A percentile compares a stretch with the other conserved stretches of the same genome.
Conservation (phyloP, 23 tunicate genomes). For the Clavelina lepadiformis region DNA sequence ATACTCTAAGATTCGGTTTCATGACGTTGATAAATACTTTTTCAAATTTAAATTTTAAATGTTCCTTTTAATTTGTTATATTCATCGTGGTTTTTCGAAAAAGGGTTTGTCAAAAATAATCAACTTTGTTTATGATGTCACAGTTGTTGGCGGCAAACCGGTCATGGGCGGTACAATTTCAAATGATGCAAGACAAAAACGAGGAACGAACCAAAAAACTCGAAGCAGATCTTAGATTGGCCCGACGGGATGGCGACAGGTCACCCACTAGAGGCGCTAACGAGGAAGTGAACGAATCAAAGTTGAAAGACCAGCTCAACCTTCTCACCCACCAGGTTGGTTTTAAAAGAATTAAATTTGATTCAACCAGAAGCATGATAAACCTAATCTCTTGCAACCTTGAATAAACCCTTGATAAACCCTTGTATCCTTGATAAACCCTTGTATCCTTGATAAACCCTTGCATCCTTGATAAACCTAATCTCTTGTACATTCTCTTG, state of each 20-base stretch:
- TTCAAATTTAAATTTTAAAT: neutral
- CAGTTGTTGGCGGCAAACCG: constrained; percentile 65
- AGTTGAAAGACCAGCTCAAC: constrained; percentile 33
- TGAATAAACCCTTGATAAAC: too few relatives aligned
- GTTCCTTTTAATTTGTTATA: neutral
- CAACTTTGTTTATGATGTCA: neutral
- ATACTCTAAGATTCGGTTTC: too few relatives aligned
- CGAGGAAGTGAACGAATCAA: neutral
- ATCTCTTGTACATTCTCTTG: too few relatives aligned
- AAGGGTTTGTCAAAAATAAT: too few relatives aligned
- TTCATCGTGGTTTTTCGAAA: too few relatives aligned
- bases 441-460: too few relatives aligned
- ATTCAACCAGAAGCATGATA: too few relatives aligned
- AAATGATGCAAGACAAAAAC: constrained; percentile 31
- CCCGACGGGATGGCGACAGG: neutral
- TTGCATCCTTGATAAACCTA: too few relatives aligned
- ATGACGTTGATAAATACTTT: too few relatives aligned
- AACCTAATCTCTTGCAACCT: too few relatives aligned
- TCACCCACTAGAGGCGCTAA: neutral
- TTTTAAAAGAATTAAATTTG: neutral
- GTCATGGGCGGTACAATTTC: constrained; percentile 56
- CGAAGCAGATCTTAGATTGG: constrained; percentile 1
- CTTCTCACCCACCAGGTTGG: constrained; percentile 48
- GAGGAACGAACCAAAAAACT: constrained; percentile 14
- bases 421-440: too few relatives aligned